Evolutionary conservation across 2,888 invertebrate species (phyloP).

Genomic region (Agrochola litura): DNA sequence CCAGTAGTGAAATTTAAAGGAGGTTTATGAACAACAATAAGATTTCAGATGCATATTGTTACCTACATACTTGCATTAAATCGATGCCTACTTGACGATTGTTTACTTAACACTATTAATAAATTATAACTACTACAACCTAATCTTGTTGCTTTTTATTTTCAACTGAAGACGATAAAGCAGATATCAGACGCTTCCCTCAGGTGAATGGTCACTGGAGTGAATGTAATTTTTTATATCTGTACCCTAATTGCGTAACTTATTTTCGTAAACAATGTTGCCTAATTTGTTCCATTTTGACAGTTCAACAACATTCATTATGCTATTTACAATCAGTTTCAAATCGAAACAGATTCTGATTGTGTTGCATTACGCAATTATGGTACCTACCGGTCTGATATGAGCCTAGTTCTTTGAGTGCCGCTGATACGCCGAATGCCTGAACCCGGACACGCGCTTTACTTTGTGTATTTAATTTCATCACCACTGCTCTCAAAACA

Average conservation of each 20-base stretch:
- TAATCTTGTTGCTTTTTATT: slow-evolving; percentile 14
- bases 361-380: no score
- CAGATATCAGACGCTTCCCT: background rate
- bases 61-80: background rate
- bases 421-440: background rate
- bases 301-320: no score
- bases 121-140: background rate
- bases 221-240: background rate
- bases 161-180: background rate
- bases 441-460: no score
- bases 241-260: no score
- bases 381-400: background rate
- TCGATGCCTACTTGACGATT: slow-evolving; percentile 6
- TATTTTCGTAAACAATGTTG: no score
- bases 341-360: no score
- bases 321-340: no score
- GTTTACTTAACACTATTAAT: background rate
- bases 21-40: background rate
- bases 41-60: background rate
- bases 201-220: background rate
- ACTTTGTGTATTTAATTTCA: no score
- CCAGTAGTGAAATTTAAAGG: background rate
- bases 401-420: background rate
- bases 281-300: no score
- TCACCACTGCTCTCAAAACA: no score